Evolutionary conservation across 1,140 invertebrate genomes (phyloP).

Genomic region (Halictus rubicundus): DNA sequence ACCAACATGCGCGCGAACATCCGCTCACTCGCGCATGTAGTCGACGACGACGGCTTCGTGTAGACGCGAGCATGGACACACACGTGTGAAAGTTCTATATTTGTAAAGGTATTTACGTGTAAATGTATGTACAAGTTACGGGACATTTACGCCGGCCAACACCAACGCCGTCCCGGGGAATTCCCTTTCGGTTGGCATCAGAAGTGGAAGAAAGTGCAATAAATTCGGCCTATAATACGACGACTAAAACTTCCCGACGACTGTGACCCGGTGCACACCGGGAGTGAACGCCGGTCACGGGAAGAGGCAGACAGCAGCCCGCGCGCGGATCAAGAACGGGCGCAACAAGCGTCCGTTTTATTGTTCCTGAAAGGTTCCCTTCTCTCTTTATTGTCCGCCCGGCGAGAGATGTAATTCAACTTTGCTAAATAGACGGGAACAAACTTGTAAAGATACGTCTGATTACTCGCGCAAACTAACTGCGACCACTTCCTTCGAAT

Average conservation of each 20-base stretch:
- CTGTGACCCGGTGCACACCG: conserved; percentile 23
- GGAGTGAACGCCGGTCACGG: not conserved
- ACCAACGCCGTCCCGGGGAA: not conserved
- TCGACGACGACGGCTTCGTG: not conserved
- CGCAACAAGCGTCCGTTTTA: conserved; percentile 56
- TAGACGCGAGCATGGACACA: not conserved
- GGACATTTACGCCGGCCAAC: not conserved
- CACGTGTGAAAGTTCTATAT: conserved; percentile 28
- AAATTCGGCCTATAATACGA: conserved; percentile 65
- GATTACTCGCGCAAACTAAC: not conserved
- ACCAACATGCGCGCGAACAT: not conserved
- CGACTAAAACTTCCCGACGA: conserved; percentile 48
- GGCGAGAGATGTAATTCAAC: conserved; percentile 1
- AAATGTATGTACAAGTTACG: conserved; percentile 26
- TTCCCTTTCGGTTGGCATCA: conserved; percentile 69
- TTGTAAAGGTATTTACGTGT: conserved; percentile 14
- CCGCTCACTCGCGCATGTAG: not conserved
- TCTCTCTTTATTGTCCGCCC: conserved; percentile 4
- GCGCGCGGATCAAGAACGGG: conserved; percentile 20
- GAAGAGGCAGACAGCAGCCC: not conserved
- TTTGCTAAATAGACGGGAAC: conserved; percentile 13
- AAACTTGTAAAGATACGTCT: conserved; percentile 6
- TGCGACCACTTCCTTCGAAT: not conserved
- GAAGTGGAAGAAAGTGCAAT: conserved; percentile 70
- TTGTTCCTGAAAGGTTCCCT: conserved; percentile 38